phyloP scores from a whole-genome alignment of 2,113 vertebrate genomes.

The Eretmochelys imbricata region DNA sequence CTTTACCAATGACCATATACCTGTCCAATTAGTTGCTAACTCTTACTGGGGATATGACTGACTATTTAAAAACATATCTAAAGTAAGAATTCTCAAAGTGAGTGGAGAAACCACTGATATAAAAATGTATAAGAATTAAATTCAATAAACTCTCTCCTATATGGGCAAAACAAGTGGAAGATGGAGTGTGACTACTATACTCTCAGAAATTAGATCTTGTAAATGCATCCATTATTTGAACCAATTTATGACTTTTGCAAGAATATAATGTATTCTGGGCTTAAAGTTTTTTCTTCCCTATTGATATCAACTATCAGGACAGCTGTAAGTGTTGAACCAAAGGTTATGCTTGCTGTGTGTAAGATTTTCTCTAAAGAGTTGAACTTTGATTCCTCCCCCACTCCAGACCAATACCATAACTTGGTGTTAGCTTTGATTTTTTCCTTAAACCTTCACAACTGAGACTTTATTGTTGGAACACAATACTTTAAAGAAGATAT shows the following conservation, averaged over 20 bases:
- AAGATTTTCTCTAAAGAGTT: slow-evolving; percentile 57
- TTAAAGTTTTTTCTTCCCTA: slow-evolving; percentile 4
- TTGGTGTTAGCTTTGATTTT: slow-evolving; percentile 36
- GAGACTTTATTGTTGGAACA: slow-evolving; percentile 30
- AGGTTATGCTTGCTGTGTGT: slow-evolving; percentile 35
- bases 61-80: background rate
- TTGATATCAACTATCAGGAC: slow-evolving; percentile 51
- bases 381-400: slow-evolving; percentile 21
- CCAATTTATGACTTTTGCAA: slow-evolving; percentile 15
- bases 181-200: background rate
- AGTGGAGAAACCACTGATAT: background rate
- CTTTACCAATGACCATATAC: background rate
- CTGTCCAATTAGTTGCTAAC: background rate
- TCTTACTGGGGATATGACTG: background rate
- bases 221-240: background rate
- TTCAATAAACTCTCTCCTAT: background rate
- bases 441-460: slow-evolving; percentile 24
- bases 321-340: slow-evolving; percentile 34
- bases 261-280: slow-evolving; percentile 25
- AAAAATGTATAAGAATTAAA: background rate
- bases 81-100: background rate
- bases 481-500: slow-evolving; percentile 50
- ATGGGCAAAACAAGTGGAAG: background rate
- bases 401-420: slow-evolving; percentile 15
- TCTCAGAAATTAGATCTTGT: background rate